These are phyloP conservation scores for Planococcus citri DNA, from an alignment of 1,140 invertebrate species.

Conservation along the genomic window DNA sequence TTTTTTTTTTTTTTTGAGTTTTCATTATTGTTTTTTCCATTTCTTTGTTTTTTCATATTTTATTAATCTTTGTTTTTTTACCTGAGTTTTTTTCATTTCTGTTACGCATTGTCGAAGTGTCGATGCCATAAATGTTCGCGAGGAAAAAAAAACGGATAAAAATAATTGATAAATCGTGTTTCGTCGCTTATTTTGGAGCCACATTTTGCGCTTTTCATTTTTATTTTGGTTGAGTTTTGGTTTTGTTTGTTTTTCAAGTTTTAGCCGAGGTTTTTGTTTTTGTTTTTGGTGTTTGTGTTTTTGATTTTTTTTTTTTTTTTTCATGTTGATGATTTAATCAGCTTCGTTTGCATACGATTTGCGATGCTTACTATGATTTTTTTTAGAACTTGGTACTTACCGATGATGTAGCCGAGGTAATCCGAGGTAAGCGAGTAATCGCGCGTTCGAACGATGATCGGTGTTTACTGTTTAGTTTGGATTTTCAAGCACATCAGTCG, in stretches of 20 bases:
- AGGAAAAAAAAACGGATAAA: neutral
- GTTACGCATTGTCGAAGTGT: neutral
- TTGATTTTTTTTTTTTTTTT: no score
- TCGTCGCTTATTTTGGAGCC: neutral
- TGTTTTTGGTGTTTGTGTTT: conserved; percentile 24
- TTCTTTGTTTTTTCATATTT: neutral
- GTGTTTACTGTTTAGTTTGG: no score
- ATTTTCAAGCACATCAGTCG: no score
- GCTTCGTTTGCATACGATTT: no score
- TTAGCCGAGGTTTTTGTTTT: neutral
- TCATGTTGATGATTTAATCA: no score
- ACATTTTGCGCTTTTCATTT: neutral
- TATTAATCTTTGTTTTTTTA: neutral
- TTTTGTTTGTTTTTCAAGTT: neutral
- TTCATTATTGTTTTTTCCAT: neutral
- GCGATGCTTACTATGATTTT: no score
- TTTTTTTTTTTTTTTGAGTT: neutral
- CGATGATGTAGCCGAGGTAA: no score
- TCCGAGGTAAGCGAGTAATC: no score
- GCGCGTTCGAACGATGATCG: no score
- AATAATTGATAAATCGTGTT: neutral
- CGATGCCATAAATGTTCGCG: neutral
- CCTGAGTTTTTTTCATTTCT: neutral
- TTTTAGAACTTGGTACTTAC: no score
- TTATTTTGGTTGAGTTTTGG: neutral